These are phyloP conservation scores for Rynchops niger DNA, from an alignment of 2,113 vertebrate genomes.

Conservation along the genomic window DNA sequence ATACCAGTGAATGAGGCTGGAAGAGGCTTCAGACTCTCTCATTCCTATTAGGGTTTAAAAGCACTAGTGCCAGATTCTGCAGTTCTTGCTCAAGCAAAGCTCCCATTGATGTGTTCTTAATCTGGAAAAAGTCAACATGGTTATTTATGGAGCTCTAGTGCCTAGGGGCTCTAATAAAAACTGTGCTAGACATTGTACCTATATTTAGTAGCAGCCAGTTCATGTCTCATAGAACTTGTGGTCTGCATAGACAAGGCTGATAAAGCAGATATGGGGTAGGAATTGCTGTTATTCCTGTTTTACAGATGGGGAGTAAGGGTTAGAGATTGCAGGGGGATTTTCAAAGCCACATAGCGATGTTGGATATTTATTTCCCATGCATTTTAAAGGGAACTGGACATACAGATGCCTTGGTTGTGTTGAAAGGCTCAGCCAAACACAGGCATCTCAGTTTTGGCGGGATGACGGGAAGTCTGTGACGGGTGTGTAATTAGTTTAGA, in stretches of 20 bases:
- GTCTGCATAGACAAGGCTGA: slow-evolving; percentile 50
- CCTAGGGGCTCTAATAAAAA: slow-evolving; percentile 55
- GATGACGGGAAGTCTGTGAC: not conserved
- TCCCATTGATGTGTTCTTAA: slow-evolving; percentile 59
- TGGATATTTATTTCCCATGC: not conserved
- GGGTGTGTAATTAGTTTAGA: slow-evolving; percentile 37
- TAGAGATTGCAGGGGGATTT: slow-evolving; percentile 4
- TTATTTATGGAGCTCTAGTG: slow-evolving; percentile 62
- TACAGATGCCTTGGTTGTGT: not conserved
- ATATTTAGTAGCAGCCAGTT: slow-evolving; percentile 62
- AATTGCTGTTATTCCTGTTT: slow-evolving; percentile 46
- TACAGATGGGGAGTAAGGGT: not conserved
- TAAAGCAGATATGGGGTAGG: slow-evolving; percentile 40
- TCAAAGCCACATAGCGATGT: not conserved
- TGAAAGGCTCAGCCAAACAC: not conserved
- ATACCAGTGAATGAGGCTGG: slow-evolving; percentile 55
- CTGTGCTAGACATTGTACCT: slow-evolving; percentile 54
- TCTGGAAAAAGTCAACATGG: slow-evolving; percentile 64
- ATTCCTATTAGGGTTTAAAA: slow-evolving; percentile 51
- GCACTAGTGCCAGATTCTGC: slow-evolving; percentile 40
- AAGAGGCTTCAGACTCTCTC: slow-evolving; percentile 31
- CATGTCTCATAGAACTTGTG: slow-evolving; percentile 54
- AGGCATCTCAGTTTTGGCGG: not conserved
- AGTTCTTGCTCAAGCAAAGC: slow-evolving; percentile 48
- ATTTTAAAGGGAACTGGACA: not conserved